These are phyloP conservation scores for Axinella damicornis DNA, from an alignment of 37 sponge, comb jelly and placozoan species.

Conservation along the genomic window DNA sequence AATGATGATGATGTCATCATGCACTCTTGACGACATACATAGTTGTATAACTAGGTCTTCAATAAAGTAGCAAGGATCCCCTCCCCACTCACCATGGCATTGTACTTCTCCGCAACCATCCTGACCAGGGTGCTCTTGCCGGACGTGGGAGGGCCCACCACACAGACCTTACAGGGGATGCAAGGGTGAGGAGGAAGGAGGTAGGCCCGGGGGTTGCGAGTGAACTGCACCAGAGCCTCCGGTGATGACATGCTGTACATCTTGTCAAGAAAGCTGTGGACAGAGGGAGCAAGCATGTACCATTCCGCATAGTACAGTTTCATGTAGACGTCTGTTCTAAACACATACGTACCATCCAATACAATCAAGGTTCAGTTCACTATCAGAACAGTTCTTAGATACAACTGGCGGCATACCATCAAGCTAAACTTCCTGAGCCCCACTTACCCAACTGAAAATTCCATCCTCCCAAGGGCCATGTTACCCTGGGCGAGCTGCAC, in stretches of 20 bases:
- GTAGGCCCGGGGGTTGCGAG: constrained; percentile 75
- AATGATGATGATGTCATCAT: too few species aligned
- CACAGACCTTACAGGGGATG: constrained; percentile 91
- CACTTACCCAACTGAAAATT: constrained; percentile 86
- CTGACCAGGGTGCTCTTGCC: constrained; percentile 84
- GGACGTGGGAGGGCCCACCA: constrained; percentile 90
- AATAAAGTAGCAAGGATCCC: too few species aligned
- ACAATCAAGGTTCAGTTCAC: too few species aligned
- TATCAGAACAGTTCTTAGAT: neutral
- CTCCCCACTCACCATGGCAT: constrained; percentile 84
- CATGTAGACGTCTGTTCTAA: too few species aligned
- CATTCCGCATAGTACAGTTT: too few species aligned
- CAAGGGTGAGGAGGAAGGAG: constrained; percentile 90
- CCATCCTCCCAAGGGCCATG: constrained; percentile 77
- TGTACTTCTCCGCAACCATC: constrained; percentile 80
- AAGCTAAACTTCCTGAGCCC: neutral
- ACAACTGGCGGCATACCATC: neutral
- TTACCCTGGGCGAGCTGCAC: constrained; percentile 87
- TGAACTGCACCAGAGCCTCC: constrained; percentile 82
- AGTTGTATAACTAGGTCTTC: too few species aligned
- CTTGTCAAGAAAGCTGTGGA: constrained; percentile 89
- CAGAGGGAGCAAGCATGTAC: neutral
- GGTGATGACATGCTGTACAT: constrained; percentile 93
- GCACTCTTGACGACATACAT: too few species aligned
- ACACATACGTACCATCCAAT: too few species aligned